Evolutionary conservation across 92 coral and sea anemone genomes (phyloP).

Genomic region (Heliopora coerulea): DNA sequence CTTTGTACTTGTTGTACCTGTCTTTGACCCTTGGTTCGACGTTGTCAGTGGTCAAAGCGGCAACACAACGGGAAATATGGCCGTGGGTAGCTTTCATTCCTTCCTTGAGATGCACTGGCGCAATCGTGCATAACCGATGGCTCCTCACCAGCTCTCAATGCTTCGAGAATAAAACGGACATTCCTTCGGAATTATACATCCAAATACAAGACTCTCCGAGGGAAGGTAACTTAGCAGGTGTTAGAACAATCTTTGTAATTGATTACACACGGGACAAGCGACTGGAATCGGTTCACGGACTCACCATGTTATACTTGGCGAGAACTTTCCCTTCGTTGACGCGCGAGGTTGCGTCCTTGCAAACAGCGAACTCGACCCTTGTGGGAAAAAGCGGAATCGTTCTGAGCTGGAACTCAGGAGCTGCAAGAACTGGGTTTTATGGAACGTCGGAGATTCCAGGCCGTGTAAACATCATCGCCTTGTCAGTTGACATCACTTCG

Average conservation of each 20-base stretch:
- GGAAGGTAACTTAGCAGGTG: not conserved
- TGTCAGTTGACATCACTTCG: conserved; percentile 15
- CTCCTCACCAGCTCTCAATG: conserved; percentile 76
- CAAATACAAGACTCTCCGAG: not conserved
- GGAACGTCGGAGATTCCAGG: not conserved
- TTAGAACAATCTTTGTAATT: conserved; percentile 13
- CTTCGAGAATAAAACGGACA: conserved; percentile 37
- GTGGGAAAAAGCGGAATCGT: conserved; percentile 7
- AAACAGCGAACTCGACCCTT: not conserved
- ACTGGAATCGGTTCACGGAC: not conserved
- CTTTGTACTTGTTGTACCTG: not conserved
- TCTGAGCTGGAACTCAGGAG: conserved; percentile 23
- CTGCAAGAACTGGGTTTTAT: not conserved
- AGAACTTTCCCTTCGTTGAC: conserved; percentile 27
- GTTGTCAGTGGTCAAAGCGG: not conserved
- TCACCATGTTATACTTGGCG: conserved; percentile 29
- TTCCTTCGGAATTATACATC: conserved; percentile 36
- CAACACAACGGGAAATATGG: conserved; percentile 29
- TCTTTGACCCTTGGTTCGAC: not conserved
- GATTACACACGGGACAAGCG: conserved; percentile 29
- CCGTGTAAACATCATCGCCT: conserved; percentile 11
- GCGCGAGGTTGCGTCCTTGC: conserved; percentile 3
- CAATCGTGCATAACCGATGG: conserved; percentile 66
- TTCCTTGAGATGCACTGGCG: conserved; percentile 76
- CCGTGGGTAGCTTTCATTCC: conserved; percentile 89